Base-by-base conservation (phyloP, 2,888 invertebrate species). In the Torymus aiolomorphi region DNA sequence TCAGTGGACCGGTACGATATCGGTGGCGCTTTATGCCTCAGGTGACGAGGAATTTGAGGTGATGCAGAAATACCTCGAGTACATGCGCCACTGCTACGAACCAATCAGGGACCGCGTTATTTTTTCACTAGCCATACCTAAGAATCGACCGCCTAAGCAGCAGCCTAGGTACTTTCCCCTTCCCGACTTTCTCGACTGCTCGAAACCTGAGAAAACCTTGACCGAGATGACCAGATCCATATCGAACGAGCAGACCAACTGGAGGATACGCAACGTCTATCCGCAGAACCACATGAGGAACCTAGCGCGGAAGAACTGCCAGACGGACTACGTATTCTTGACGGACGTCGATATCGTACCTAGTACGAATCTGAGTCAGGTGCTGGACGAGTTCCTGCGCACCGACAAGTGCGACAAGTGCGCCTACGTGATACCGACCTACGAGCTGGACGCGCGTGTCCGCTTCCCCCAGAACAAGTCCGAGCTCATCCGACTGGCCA, bases 241-340 rank as follows among this genome's bases (percentile, higher is more conserved):
- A 56, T 91, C 93, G 1, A 90, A 92, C 0, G 94, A 94, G 71
- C 94, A 95, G 2, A 91, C 93, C 2, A 93, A 93, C 73, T 96
- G 96, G 96, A 92, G 96, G 74, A 91, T 94, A 65, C 93, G 94
- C 80, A 93, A 95, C 87, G 94, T 95, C 0, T 97, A 97, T 88
- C 97, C 97, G 0, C 97, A 97, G 91, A 97, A 97, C 88, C 96
- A 97, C 87, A 91, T 97, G 91, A 92, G 97, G 83, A 97, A 97
- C 89, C 90, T 97, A 75, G 97, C 97, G 0, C 91, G 97, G 73
- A 95, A 96, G 87, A 96, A 96, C 86, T 97, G 97, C 84, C 96
- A 96, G 85, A 94, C 94, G 2, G 93, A 93, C 57, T 95, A 94
- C 89, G 95, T 96, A 65, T 97, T 97, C 87, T 91, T 97, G 65